These are phyloP conservation scores for Pemphigus obesinymphae DNA, from an alignment of 1,140 invertebrate genomes.

Conservation along the genomic window DNA sequence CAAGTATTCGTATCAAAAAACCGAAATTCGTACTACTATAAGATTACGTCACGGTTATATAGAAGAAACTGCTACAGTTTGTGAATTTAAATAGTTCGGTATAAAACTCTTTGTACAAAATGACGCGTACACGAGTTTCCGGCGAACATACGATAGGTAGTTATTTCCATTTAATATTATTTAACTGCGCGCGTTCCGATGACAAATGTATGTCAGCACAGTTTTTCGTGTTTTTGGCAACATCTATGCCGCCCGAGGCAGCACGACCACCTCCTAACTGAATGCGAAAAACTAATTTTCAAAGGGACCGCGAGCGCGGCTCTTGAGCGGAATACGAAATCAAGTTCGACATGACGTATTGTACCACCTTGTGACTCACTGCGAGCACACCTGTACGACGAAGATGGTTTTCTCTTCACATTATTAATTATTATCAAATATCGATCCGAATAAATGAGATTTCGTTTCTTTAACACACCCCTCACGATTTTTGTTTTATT, in stretches of 20 bases:
- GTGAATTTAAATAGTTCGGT: background rate
- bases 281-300: slow-evolving; percentile 30
- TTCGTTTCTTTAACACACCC: background rate
- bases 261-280: background rate
- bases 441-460: background rate
- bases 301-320: background rate
- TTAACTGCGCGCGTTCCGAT: background rate
- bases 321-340: background rate
- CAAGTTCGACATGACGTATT: background rate
- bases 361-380: background rate
- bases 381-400: background rate
- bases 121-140: background rate
- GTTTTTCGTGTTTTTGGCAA: background rate
- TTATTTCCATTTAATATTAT: background rate
- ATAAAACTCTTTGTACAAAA: background rate
- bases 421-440: slow-evolving; percentile 38
- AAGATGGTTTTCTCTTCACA: slow-evolving; percentile 34
- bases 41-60: background rate
- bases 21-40: background rate
- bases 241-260: background rate
- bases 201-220: background rate
- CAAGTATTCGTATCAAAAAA: background rate
- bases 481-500: background rate
- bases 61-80: background rate
- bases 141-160: too few relatives aligned